Percentiles rank a stretch among this genome's conserved stretches.
These are phyloP conservation scores for Gymnothorax javanicus DNA, from an alignment of 2,797 vertebrate species.

Conservation along the genomic window DNA sequence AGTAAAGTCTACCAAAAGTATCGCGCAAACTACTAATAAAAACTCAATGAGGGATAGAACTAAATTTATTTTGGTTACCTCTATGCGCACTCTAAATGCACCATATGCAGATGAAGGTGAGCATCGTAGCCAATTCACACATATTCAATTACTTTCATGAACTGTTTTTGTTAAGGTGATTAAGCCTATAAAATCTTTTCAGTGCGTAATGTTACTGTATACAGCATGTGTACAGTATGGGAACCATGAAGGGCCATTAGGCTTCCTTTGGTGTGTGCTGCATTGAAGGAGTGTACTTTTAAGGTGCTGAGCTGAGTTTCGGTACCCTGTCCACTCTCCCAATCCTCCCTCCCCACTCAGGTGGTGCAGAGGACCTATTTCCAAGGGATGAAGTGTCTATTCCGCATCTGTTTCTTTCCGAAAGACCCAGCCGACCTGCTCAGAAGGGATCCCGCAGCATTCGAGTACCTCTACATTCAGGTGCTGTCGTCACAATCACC, in stretches of 20 bases:
- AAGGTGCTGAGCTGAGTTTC: neutral
- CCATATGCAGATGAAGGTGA: neutral
- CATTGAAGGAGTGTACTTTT: neutral
- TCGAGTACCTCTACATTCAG: slow-evolving; percentile 99
- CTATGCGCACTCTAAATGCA: neutral
- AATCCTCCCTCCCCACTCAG: slow-evolving; percentile 61
- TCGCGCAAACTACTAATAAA: neutral
- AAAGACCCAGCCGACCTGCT: slow-evolving; percentile 95
- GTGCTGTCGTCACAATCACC: slow-evolving; percentile 60
- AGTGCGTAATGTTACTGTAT: neutral
- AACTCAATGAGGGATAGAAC: neutral
- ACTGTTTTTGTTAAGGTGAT: neutral
- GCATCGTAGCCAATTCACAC: neutral
- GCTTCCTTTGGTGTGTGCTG: neutral
- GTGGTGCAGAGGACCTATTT: slow-evolving; percentile 98
- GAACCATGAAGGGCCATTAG: too few relatives aligned
- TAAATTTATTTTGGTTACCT: neutral
- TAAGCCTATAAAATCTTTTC: neutral
- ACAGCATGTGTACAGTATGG: neutral
- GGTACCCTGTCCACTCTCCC: slow-evolving; percentile 34
- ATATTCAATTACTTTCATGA: neutral
- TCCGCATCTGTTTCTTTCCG: slow-evolving; percentile 97
- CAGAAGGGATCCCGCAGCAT: slow-evolving; percentile 90
- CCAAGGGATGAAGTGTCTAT: slow-evolving; percentile 98
- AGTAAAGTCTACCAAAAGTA: neutral